These are phyloP conservation scores for Pollenia amentaria DNA, from an alignment of 2,888 invertebrate species.

Conservation along the genomic window DNA sequence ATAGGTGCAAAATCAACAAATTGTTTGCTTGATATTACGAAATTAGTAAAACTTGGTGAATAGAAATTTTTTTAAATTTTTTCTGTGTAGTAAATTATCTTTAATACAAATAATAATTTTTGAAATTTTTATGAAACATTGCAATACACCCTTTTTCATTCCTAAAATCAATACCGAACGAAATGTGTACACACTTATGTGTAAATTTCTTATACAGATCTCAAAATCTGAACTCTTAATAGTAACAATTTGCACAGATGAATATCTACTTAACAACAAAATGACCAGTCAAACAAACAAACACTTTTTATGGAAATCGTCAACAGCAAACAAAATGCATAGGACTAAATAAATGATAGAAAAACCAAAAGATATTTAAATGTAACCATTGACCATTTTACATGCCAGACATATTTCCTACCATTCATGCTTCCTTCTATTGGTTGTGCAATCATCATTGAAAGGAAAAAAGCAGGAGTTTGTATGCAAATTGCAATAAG, in stretches of 20 bases:
- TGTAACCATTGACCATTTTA: conserved; percentile 34
- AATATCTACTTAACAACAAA: conserved; percentile 59
- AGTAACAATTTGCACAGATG: conserved; percentile 46
- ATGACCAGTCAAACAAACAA: conserved; percentile 48
- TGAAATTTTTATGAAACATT: too few relatives aligned
- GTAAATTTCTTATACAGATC: too few relatives aligned
- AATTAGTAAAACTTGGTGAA: too few relatives aligned
- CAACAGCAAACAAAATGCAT: conserved; percentile 4
- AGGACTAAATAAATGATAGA: conserved; percentile 37
- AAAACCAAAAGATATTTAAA: conserved; percentile 42
- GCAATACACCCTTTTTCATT: too few relatives aligned
- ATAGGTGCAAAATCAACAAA: too few relatives aligned
- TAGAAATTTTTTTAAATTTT: too few relatives aligned
- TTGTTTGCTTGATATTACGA: too few relatives aligned
- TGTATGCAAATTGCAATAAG: conserved; percentile 33
- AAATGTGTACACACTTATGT: too few relatives aligned
- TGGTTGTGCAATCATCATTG: background rate
- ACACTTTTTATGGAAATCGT: conserved; percentile 31
- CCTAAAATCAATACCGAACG: too few relatives aligned
- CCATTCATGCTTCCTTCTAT: conserved; percentile 4
- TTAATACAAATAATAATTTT: too few relatives aligned
- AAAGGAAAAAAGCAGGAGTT: background rate
- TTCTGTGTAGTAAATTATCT: too few relatives aligned
- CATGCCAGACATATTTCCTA: conserved; percentile 14
- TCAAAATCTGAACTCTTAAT: conserved; percentile 20